Evolutionary conservation across 2,113 vertebrate genomes (phyloP).

Genomic region (Rhea pennata): DNA sequence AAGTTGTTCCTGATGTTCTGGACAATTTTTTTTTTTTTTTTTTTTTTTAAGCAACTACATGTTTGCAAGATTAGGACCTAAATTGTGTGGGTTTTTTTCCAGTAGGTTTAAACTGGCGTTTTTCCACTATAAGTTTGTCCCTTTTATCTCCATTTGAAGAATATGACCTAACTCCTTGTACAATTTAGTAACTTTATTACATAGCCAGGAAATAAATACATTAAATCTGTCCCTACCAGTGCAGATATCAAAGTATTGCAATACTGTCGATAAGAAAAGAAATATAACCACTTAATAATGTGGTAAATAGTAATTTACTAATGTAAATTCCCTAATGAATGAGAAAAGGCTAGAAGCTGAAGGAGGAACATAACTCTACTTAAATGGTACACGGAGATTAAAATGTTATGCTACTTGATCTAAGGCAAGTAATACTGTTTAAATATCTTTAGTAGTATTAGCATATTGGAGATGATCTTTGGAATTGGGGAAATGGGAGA

Average conservation of each 20-base stretch:
- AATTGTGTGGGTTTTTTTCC: not conserved
- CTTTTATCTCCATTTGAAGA: not conserved
- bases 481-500: not conserved
- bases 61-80: not conserved
- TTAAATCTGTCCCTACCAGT: not conserved
- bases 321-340: not conserved
- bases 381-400: accelerated
- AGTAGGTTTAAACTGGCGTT: not conserved
- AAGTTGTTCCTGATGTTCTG: not conserved
- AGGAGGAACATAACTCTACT: not conserved
- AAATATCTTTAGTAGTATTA: not conserved
- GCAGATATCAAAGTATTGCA: not conserved
- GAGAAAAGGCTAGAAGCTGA: not conserved
- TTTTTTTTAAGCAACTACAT: not conserved
- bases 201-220: not conserved
- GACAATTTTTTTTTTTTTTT: not conserved
- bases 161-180: not conserved
- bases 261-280: not conserved
- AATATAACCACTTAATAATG: not conserved
- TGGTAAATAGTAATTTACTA: not conserved
- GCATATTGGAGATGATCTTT: not conserved
- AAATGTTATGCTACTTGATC: not conserved
- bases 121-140: not conserved
- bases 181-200: not conserved
- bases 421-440: not conserved